These are phyloP conservation scores for Choristoneura fumiferana DNA, from an alignment of 1,140 invertebrate genomes.

Conservation along the genomic window DNA sequence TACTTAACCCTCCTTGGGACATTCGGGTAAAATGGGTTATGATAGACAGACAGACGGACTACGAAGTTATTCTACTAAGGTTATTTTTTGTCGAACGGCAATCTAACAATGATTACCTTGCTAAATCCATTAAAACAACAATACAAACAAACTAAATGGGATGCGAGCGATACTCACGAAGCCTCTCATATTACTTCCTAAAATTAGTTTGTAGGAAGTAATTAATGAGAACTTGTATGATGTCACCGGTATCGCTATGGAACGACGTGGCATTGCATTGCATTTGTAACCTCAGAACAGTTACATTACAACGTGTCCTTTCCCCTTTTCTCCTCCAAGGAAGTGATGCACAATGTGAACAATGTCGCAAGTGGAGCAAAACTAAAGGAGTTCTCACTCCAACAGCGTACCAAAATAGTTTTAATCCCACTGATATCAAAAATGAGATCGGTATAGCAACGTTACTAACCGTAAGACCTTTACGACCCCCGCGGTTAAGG, in stretches of 20 bases:
- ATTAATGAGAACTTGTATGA: background rate
- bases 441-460: constrained; percentile 18
- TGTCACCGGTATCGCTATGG: background rate
- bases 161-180: too few species aligned
- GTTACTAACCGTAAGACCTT: constrained; percentile 24
- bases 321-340: constrained; percentile 71
- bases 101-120: too few species aligned
- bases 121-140: too few species aligned
- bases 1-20: too few species aligned
- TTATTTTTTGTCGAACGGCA: too few species aligned
- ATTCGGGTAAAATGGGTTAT: too few species aligned
- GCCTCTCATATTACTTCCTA: too few species aligned
- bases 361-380: constrained; percentile 47
- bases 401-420: constrained; percentile 1
- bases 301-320: constrained; percentile 55
- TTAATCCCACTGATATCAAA: constrained; percentile 3
- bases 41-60: too few species aligned
- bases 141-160: too few species aligned
- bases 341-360: constrained; percentile 64
- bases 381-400: constrained; percentile 34
- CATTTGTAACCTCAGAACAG: background rate
- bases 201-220: too few species aligned
- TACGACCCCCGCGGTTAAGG: constrained; percentile 6
- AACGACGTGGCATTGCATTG: background rate
- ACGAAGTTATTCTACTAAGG: too few species aligned